Percentiles rank a stretch among this genome's conserved stretches.
Evolutionary conservation across 2,113 vertebrate genomes (phyloP).

Genomic region (Cairina moschata): DNA sequence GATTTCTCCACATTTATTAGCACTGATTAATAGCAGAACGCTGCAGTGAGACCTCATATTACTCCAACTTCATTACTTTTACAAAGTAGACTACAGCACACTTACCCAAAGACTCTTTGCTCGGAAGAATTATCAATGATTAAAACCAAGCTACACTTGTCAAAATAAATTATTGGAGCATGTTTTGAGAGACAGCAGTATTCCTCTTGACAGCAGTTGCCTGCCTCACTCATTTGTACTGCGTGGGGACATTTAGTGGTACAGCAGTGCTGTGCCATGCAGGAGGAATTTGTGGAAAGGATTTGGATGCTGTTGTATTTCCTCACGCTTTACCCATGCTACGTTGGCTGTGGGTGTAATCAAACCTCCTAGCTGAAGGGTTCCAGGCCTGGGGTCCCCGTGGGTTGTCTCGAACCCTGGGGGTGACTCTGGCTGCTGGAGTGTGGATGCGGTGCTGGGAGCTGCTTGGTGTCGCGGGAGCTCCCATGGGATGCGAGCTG

Average conservation of each 20-base stretch:
- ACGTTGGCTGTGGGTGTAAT: background rate
- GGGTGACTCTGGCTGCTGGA: background rate
- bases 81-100: background rate
- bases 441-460: background rate
- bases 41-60: background rate
- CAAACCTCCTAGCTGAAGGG: accelerated
- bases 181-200: background rate
- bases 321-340: accelerated
- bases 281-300: background rate
- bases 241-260: accelerated
- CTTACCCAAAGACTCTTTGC: background rate
- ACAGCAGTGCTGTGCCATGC: accelerated
- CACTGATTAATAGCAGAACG: background rate
- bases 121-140: slow-evolving; percentile 4
- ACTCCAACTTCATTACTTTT: background rate
- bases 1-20: background rate
- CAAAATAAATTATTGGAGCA: background rate
- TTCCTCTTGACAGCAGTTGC: accelerated
- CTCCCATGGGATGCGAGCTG: background rate
- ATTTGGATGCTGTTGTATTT: background rate
- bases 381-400: accelerated
- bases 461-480: background rate
- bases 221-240: background rate
- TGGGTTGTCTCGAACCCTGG: accelerated
- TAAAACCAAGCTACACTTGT: slow-evolving; percentile 46